A percentile compares a stretch with the other conserved stretches of the same genome.
Evolutionary conservation across 2,113 vertebrate genomes (phyloP).

Genomic region (Rattus norvegicus): GRCr8 NC_086031.1:42250501-42251000

Average conservation of each 20-base stretch:
- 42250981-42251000: neutral
- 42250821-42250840: conserved; percentile 43
- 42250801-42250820: conserved; percentile 35
- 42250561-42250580: neutral
- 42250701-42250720: conserved; percentile 11
- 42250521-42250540: conserved; percentile 11
- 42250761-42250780: conserved; percentile 4
- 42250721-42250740: neutral
- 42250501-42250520: conserved; percentile 13
- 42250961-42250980: neutral
- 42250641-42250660: conserved; percentile 40
- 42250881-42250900: conserved; percentile 17
- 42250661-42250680: neutral
- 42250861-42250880: neutral
- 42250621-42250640: conserved; percentile 23
- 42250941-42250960: conserved; percentile 40
- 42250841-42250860: conserved; percentile 32
- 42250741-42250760: conserved; percentile 37
- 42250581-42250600: conserved; percentile 11
- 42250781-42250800: conserved; percentile 38
- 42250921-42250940: neutral
- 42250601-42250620: conserved; percentile 51
- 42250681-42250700: neutral
- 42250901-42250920: neutral
- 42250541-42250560: neutral